phyloP scores from a whole-genome alignment of 2,797 vertebrate species.

The Trematomus bernacchii region DNA sequence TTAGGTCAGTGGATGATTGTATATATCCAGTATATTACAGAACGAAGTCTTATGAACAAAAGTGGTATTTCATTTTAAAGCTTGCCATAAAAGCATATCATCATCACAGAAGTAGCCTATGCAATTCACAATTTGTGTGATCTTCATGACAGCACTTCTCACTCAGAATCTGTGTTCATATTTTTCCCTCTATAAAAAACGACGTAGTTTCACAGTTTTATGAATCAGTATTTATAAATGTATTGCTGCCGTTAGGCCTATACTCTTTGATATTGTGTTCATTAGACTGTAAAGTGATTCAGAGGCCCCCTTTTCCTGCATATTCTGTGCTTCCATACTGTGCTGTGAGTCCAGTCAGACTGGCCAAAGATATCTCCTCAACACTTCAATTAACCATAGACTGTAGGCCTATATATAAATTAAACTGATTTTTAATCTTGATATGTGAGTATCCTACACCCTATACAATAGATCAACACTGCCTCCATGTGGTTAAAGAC shows the following conservation, averaged over 20 bases:
- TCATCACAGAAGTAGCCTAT: neutral
- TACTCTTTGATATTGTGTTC: neutral
- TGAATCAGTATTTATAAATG: neutral
- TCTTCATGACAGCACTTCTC: neutral
- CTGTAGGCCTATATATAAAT: neutral
- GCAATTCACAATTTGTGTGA: neutral
- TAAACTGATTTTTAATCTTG: neutral
- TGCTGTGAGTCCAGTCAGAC: neutral
- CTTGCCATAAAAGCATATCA: neutral
- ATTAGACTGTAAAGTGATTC: neutral
- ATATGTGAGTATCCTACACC: neutral
- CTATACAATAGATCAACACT: slow-evolving; percentile 57
- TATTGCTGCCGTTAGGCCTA: neutral
- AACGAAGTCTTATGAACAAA: neutral
- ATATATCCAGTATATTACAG: neutral
- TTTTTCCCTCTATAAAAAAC: neutral
- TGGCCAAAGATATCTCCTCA: neutral
- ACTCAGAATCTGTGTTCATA: neutral
- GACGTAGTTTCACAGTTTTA: neutral
- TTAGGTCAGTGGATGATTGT: neutral
- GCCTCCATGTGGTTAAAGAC: slow-evolving; percentile 69
- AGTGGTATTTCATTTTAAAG: neutral
- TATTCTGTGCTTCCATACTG: neutral
- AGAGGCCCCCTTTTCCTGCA: neutral
- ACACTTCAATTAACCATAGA: neutral